These are phyloP conservation scores for Calliopsis andreniformis DNA, from an alignment of 1,140 invertebrate genomes.

Conservation along the genomic window DNA sequence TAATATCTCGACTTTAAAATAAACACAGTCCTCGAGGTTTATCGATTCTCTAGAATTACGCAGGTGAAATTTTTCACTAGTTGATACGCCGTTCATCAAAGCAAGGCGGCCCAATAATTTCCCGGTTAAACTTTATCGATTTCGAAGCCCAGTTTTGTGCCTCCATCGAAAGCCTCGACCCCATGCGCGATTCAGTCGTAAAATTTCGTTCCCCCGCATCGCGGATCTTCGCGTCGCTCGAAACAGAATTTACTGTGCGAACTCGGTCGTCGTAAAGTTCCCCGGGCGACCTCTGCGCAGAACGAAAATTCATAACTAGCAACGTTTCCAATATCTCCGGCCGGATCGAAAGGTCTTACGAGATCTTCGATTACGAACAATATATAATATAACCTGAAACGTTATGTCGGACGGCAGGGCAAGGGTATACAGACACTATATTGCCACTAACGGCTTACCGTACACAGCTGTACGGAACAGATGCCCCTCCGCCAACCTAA, in stretches of 20 bases:
- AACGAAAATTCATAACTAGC: conserved; percentile 50
- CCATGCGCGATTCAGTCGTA: conserved; percentile 24
- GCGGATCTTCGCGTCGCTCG: conserved; percentile 45
- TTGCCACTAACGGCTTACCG: conserved; percentile 78
- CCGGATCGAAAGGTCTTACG: conserved; percentile 57
- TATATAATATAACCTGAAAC: conserved; percentile 62
- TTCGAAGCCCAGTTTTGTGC: background rate
- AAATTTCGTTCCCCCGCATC: conserved; percentile 37
- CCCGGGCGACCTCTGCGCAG: background rate
- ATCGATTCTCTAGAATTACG: too few relatives aligned
- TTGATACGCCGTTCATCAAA: too few relatives aligned
- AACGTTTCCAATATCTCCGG: conserved; percentile 53
- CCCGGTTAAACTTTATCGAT: conserved; percentile 33
- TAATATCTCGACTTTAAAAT: too few relatives aligned
- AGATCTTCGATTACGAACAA: conserved; percentile 63
- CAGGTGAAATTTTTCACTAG: background rate
- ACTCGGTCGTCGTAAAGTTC: conserved; percentile 36
- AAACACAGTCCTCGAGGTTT: too few relatives aligned
- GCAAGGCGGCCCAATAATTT: conserved; percentile 18
- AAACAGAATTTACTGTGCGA: conserved; percentile 44
- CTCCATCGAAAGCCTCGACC: too few relatives aligned
- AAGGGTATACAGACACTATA: conserved; percentile 68
- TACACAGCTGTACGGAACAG: conserved; percentile 73
- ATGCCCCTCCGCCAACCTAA: conserved; percentile 71
- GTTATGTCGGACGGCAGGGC: conserved; percentile 60